A percentile compares a stretch with the other conserved stretches of the same genome.
Evolutionary conservation across 2,113 vertebrate species (phyloP).

Genomic region (Cygnus atratus): DNA sequence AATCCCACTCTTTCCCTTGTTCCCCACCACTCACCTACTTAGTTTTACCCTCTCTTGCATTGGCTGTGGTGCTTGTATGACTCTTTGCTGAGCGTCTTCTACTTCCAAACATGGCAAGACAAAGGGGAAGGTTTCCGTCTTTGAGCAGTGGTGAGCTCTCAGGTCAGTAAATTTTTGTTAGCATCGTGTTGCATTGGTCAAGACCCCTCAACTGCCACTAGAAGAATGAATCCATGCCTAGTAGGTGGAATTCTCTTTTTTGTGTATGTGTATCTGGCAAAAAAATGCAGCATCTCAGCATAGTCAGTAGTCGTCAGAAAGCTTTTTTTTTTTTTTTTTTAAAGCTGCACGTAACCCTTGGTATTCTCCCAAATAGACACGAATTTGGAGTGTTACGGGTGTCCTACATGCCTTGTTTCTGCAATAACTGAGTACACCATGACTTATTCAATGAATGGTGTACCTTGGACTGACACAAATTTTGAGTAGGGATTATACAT

Average conservation of each 20-base stretch:
- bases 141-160: background rate
- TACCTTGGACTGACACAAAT: background rate
- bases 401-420: background rate
- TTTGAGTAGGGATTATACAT: background rate
- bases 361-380: background rate
- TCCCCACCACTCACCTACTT: background rate
- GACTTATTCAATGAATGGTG: background rate
- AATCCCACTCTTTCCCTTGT: background rate
- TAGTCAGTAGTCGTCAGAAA: background rate
- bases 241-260: background rate
- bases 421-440: background rate
- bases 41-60: background rate
- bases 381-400: background rate
- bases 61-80: background rate
- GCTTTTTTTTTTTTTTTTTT: background rate
- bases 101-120: background rate
- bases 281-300: background rate
- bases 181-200: background rate
- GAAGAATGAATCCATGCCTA: background rate
- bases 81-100: background rate
- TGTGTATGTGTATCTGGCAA: background rate
- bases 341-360: background rate
- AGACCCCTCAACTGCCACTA: background rate
- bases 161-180: background rate
- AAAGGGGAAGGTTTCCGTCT: background rate